Base-by-base conservation (phyloP, 2,797 vertebrate species). In the Columba guinea region DNA sequence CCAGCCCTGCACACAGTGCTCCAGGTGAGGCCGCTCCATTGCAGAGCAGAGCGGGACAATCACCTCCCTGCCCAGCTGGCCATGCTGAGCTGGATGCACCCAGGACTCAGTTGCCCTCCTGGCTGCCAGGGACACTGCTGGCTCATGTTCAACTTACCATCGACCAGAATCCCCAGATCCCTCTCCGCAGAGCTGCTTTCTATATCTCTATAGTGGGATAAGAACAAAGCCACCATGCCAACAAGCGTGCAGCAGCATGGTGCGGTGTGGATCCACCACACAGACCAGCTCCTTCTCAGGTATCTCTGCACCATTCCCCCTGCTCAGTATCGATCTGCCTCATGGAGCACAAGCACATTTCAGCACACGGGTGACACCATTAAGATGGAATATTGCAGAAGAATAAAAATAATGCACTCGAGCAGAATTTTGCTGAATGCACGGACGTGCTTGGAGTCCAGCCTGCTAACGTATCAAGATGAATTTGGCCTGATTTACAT, bases 401-500 rank as follows among this genome's bases (percentile, higher is more conserved):
- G 55, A 86, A 73, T 10, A 65, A 76, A 84, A 84, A 78, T 46
- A 82, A 84, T 32, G 41, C 18, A 65, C 73, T 87, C 2, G 0
- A 84, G 67, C 37, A 70, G 73, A 65, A 84, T 83, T 83, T 64
- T 91, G 67, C 82, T 94, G 76, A 92, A 96, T 88, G 84, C 51
- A 93, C 21, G 62, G 64, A 46, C 58, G 30, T 76, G 28, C 58
- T 56, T 88, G 78, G 67, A 93, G 82, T 65, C 41, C 46, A 71
- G 69, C 35, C 58, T 88, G 48, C 37, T 91, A 62, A 59, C 62
- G 20, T 28, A 88, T 64, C 69, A 73, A 62, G 55, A 92, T 87
- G 53, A 93, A 93, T 94, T 87, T 93, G 91, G 90, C 65, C 76
- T 69, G 60, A 34, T 88, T 92, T 84, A 90, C 83, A 70, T 48